These are phyloP conservation scores for Lethenteron reissneri DNA, from an alignment of 2,113 vertebrate species.

Conservation along the genomic window DNA sequence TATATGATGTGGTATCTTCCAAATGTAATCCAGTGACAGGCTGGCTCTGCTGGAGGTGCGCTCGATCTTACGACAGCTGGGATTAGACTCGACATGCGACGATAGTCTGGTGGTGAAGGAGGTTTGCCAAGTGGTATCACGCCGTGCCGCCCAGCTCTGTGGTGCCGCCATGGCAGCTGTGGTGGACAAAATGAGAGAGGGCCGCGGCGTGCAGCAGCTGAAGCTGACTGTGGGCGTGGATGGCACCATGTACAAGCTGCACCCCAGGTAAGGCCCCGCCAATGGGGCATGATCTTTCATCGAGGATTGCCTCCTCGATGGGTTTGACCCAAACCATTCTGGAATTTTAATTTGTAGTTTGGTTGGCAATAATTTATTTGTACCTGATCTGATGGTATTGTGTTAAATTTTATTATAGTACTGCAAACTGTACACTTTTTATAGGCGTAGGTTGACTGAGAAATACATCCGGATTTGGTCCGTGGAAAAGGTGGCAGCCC, in stretches of 20 bases:
- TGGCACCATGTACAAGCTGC: constrained; percentile 33
- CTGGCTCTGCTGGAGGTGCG: constrained; percentile 21
- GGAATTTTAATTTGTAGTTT: not conserved
- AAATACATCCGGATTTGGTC: not conserved
- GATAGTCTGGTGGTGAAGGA: constrained; percentile 25
- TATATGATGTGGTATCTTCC: not conserved
- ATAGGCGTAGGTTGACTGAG: not conserved
- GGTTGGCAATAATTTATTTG: not conserved
- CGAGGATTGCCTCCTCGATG: not conserved
- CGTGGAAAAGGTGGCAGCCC: not conserved
- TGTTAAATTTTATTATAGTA: not conserved
- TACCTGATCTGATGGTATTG: not conserved
- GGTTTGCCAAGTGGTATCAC: constrained; percentile 26
- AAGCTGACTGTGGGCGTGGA: constrained; percentile 26
- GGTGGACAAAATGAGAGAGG: constrained; percentile 35
- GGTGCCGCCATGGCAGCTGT: constrained; percentile 28
- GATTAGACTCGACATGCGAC: constrained; percentile 18
- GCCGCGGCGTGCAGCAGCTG: constrained; percentile 16
- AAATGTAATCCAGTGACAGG: constrained; percentile 15
- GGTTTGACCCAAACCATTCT: not conserved
- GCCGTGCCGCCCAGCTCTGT: constrained; percentile 25
- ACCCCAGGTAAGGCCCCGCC: constrained; percentile 24
- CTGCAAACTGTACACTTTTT: not conserved
- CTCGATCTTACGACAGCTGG: constrained; percentile 20
- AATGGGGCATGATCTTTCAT: not conserved